Evolutionary conservation across 1,140 invertebrate genomes (phyloP).

Genomic region (Luehdorfia chinensis): DNA sequence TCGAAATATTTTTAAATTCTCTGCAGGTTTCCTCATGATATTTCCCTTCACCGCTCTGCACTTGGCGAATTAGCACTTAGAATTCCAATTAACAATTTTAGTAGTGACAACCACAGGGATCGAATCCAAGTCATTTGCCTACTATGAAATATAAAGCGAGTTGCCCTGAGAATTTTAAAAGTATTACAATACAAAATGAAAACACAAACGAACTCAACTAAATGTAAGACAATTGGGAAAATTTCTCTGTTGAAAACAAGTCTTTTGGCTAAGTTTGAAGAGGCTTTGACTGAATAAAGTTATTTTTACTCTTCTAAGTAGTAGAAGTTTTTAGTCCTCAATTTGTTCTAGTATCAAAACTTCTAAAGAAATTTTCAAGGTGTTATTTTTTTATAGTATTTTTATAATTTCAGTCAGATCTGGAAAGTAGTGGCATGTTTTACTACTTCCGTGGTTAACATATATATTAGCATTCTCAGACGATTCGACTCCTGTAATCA

Average conservation of each 20-base stretch:
- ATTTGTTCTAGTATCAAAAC: slow-evolving; percentile 11
- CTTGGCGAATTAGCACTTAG: too few relatives aligned
- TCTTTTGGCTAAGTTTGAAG: slow-evolving; percentile 16
- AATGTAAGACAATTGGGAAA: slow-evolving; percentile 16
- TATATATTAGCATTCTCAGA: too few relatives aligned
- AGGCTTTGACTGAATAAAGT: slow-evolving; percentile 15
- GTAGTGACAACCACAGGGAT: not conserved
- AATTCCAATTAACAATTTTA: too few relatives aligned
- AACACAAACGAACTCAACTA: slow-evolving; percentile 16
- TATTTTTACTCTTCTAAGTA: slow-evolving; percentile 12
- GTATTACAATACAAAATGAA: slow-evolving; percentile 9
- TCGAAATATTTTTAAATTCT: too few relatives aligned
- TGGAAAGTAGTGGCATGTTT: too few relatives aligned
- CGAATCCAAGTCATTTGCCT: too few relatives aligned
- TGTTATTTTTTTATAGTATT: not conserved
- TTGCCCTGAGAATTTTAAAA: not conserved
- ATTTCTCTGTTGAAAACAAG: slow-evolving; percentile 12
- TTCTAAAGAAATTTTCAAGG: not conserved
- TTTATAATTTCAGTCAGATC: too few relatives aligned
- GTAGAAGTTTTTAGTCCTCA: slow-evolving; percentile 13
- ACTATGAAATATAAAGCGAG: too few relatives aligned
- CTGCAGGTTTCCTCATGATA: too few relatives aligned
- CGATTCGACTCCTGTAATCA: too few relatives aligned
- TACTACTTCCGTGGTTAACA: too few relatives aligned
- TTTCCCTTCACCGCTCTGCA: too few relatives aligned